Evolutionary conservation across 2,888 invertebrate species (phyloP).

Genomic region (Ecdyonurus torrentis): DNA sequence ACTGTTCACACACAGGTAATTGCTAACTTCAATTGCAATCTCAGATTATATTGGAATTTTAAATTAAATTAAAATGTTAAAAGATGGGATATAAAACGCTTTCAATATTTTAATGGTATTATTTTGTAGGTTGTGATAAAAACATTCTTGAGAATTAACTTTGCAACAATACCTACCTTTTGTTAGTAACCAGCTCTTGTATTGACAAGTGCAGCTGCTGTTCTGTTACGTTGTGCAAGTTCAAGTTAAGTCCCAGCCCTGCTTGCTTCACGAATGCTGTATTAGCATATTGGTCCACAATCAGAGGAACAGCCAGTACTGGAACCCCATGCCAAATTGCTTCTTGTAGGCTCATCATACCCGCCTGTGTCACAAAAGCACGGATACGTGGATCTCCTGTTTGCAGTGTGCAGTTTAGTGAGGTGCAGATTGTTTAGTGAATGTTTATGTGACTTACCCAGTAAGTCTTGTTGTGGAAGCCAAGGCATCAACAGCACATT

Average conservation of each 20-base stretch:
- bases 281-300: slow-evolving; percentile 7
- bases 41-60: too few species aligned
- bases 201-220: not conserved
- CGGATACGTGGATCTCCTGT: slow-evolving; percentile 3
- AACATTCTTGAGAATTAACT: too few species aligned
- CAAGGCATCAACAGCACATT: slow-evolving; percentile 5
- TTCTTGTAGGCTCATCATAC: slow-evolving; percentile 6
- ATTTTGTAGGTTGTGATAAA: too few species aligned
- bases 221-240: not conserved
- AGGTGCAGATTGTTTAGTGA: too few species aligned
- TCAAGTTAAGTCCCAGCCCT: not conserved
- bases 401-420: not conserved
- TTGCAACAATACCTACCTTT: too few species aligned
- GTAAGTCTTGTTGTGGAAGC: slow-evolving; percentile 7
- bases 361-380: slow-evolving; percentile 5
- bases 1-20: not conserved
- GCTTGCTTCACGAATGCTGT: not conserved
- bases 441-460: slow-evolving; percentile 3
- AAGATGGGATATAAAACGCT: too few species aligned
- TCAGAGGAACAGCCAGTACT: slow-evolving; percentile 3
- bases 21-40: not conserved
- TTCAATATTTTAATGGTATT: too few species aligned
- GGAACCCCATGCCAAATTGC: slow-evolving; percentile 5
- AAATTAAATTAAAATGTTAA: too few species aligned
- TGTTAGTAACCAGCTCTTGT: not conserved